These are phyloP conservation scores for Muntiacus muntjak DNA, from an alignment of 2,113 vertebrate species.

Conservation along the genomic window DNA sequence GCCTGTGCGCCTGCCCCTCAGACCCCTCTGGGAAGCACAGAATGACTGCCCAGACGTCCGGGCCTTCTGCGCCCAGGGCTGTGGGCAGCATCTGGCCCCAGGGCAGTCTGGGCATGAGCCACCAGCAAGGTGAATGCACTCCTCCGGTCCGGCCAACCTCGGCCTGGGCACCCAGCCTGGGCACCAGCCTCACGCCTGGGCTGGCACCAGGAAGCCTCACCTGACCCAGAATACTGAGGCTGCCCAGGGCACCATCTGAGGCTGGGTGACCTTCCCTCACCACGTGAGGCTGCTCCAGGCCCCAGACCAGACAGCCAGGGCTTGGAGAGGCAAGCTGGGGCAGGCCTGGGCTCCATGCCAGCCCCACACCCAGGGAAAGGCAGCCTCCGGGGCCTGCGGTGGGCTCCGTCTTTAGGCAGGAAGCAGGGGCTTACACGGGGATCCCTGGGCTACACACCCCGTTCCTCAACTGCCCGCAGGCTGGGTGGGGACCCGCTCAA, in stretches of 20 bases:
- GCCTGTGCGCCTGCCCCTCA: accelerated
- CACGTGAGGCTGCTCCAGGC: not conserved
- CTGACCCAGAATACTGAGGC: not conserved
- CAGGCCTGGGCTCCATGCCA: not conserved
- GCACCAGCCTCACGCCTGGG: accelerated
- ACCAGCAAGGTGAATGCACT: not conserved
- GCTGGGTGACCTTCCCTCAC: not conserved
- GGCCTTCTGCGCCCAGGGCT: not conserved
- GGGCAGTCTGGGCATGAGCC: not conserved
- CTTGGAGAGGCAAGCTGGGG: not conserved
- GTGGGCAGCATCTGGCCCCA: not conserved
- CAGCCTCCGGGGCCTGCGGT: accelerated
- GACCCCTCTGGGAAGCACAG: too few species aligned
- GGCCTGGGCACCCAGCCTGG: not conserved
- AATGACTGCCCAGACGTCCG: not conserved
- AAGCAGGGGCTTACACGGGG: not conserved
- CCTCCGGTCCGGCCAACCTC: not conserved
- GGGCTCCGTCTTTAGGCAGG: not conserved
- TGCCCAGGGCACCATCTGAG: not conserved
- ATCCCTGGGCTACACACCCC: not conserved
- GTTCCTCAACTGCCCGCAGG: accelerated
- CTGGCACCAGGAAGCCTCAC: not conserved
- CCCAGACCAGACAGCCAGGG: not conserved
- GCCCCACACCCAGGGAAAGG: not conserved
- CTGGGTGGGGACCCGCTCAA: not conserved